Evolutionary conservation across 2,888 invertebrate species (phyloP), one percentile per base, ranked within the genome.

Genomic region (Drosophila greeni): DNA sequence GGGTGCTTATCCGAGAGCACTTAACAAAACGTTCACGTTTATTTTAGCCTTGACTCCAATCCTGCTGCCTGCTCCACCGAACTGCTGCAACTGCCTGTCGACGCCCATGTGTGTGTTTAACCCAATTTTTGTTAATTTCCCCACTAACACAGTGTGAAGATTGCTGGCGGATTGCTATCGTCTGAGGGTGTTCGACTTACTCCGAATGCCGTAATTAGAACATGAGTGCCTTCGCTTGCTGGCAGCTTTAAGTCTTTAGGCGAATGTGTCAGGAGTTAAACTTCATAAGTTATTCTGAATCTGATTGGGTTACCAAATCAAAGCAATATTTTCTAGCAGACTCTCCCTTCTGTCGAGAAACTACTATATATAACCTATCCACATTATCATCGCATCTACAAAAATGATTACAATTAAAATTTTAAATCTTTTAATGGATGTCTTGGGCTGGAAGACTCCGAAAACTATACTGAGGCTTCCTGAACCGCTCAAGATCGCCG

Each of bases 101-200:
- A 29, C 52, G 29, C 42, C 29, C 52, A 56, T 52, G 42, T 42
- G 47, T 68, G 43, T 64, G 48, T 72, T 79, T 79, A 76, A 79
- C 76, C 75, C 75, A 75, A 79, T 75, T 79, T 70, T 60, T 61
- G 64, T 69, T 62, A 68, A 66, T 73, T 67, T 70, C 43, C 57
- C 54, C 60, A 56, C 43, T 49, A 37, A n/a, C 43, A 55, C 53
- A 58, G 61, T 54, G 58, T 31, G 49, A 24, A 52, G 43, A 37
- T 47, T 42, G 36, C 45, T 37, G 39, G 34, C 45, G 39, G 45
- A 70, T 60, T 20, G 42, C 40, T 61, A 61, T 56, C 55, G 53
- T 51, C 47, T 24, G 9, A 36, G 55, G 47, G 51, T 18, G 8
- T 64, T 55, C 42, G 42, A 40, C 40, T 37, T 40, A 16, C 24